Evolutionary conservation across 2,113 vertebrate genomes (phyloP), one percentile per base, ranked within the genome.

Genomic region (Elephantulus edwardii): DNA sequence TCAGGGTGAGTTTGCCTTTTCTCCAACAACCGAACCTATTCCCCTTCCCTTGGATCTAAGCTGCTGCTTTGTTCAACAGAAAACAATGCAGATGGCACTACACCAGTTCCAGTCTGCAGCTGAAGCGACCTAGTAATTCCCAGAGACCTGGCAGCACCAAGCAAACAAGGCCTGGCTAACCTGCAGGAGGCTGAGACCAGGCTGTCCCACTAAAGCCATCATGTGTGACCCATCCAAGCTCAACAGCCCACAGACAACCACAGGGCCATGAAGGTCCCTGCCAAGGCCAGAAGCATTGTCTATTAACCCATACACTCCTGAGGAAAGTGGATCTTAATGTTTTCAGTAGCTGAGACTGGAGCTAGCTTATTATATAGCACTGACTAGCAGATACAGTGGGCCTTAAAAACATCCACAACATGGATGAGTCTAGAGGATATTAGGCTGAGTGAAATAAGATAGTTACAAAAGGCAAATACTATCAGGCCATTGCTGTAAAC

Each of bases 161-260:
- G 40, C 16, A 3, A 30, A 19, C 13, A 16, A 10, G 8, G n/a
- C 60, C 6, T 33, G 5, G 7, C 9, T 0, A 6, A 35, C 26
- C 30, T 40, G 40, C 13, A 14, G 10, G 35, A 58, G 58, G 35
- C 64, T 38, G 46, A 52, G 35, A 22, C 30, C 56, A 52, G 5
- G 3, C 14, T 50, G 40, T 86, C 40, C 33, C 40, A 38, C 5
- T 4, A 22, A 76, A 46, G 12, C 38, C 10, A 28, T 54, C 28
- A 86, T 56, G 71, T 44, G 22, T 9, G 7, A 38, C 14, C 7
- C 30, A 44, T 24, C n/a, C 44, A 42, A 64, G 48, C 42, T 35
- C 81, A 62, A 58, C 46, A 79, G 66, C 16, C 54, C 71, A 54
- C 8, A 58, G 38, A n/a, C 5, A 28, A 50, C 20, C 30, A 48